These are phyloP conservation scores for Pogonus chalceus DNA, from an alignment of 1,140 invertebrate genomes.

Conservation along the genomic window DNA sequence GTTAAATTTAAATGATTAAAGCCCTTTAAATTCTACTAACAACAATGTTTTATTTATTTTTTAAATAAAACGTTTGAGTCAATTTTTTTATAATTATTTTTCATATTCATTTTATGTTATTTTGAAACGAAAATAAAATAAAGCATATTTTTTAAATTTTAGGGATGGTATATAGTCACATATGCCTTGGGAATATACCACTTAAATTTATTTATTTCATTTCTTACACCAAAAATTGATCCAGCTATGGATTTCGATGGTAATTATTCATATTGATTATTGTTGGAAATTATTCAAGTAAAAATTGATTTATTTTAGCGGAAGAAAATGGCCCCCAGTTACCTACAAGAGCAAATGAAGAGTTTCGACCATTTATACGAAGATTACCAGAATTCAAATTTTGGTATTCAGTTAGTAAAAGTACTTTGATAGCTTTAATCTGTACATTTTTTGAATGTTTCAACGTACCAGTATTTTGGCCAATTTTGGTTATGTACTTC, in stretches of 20 bases:
- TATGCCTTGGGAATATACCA: slow-evolving; percentile 99
- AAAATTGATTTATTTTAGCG: slow-evolving; percentile 29
- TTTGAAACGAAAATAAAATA: too few species aligned
- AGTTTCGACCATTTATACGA: slow-evolving; percentile 97
- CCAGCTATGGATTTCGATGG: slow-evolving; percentile 89
- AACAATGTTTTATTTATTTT: too few species aligned
- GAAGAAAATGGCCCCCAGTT: slow-evolving; percentile 80
- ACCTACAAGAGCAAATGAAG: slow-evolving; percentile 90
- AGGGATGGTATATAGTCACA: slow-evolving; percentile 99
- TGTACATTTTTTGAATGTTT: slow-evolving; percentile 98
- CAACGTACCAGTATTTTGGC: slow-evolving; percentile 99
- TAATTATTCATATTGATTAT: slow-evolving; percentile 33
- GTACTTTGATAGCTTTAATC: slow-evolving; percentile 80
- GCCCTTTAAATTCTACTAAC: too few species aligned
- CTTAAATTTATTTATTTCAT: slow-evolving; percentile 98
- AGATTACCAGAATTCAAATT: slow-evolving; percentile 99
- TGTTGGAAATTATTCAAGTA: not conserved
- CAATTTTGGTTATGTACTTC: slow-evolving; percentile 99
- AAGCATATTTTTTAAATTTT: slow-evolving; percentile 44
- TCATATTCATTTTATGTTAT: too few species aligned
- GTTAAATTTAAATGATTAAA: too few species aligned
- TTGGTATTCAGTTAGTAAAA: slow-evolving; percentile 95
- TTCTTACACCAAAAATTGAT: slow-evolving; percentile 98
- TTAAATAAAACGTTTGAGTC: too few species aligned
- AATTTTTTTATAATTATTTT: too few species aligned